Conservation (phyloP, 2,797 vertebrate genomes). For the Myotis pilosus region DNA sequence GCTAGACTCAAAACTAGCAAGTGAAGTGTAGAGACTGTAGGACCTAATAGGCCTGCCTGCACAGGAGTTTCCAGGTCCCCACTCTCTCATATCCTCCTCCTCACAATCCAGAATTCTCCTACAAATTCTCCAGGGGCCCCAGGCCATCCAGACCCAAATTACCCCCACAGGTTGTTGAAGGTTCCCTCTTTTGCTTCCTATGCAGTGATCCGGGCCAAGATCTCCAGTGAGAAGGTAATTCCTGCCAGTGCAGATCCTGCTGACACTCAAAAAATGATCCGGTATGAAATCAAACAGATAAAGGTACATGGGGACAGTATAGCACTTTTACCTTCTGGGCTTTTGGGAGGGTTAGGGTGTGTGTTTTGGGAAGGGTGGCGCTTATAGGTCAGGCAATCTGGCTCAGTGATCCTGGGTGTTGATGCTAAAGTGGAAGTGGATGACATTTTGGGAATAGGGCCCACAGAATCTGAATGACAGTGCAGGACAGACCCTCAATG, state of each 20-base stretch:
- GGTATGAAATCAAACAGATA: constrained; percentile 96
- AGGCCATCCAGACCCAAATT: background rate
- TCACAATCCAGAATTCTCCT: background rate
- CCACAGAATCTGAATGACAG: background rate
- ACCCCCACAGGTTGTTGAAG: background rate
- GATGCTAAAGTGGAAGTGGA: background rate
- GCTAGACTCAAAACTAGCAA: background rate
- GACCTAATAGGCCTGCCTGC: background rate
- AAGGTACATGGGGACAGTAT: constrained; percentile 87
- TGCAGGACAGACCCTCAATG: background rate
- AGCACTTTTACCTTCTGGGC: background rate
- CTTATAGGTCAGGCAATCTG: background rate
- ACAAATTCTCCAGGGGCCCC: background rate
- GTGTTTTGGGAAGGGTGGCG: background rate
- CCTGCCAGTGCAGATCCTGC: constrained; percentile 88
- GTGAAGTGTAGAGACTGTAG: background rate
- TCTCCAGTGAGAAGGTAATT: constrained; percentile 92
- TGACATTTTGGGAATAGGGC: background rate
- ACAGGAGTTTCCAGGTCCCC: background rate
- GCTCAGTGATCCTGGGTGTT: background rate
- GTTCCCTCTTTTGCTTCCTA: constrained; percentile 46
- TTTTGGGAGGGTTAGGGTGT: background rate
- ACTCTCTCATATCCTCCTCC: background rate
- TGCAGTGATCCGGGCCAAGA: constrained; percentile 93
- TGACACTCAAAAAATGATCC: constrained; percentile 92